phyloP scores from a whole-genome alignment of 2,113 vertebrate genomes.

The Cyprinus carpio region DNA sequence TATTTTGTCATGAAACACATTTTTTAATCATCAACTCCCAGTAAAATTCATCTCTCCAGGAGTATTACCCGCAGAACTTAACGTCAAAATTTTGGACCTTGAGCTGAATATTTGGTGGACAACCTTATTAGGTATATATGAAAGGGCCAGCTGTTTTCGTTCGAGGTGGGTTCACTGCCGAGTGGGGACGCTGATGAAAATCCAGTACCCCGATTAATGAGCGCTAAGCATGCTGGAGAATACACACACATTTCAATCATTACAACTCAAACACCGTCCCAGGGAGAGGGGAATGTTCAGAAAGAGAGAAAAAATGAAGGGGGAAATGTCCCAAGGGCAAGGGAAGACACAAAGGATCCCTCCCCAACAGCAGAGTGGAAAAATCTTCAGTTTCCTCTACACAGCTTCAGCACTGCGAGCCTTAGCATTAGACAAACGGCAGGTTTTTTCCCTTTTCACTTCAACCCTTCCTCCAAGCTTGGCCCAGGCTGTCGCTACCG shows the following conservation, averaged over 20 bases:
- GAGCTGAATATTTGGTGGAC: constrained; percentile 40
- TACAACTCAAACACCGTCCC: constrained; percentile 34
- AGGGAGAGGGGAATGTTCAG: constrained; percentile 8
- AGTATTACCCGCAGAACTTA: constrained; percentile 48
- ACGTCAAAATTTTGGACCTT: constrained; percentile 40
- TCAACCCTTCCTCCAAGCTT: constrained; percentile 51
- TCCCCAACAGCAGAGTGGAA: not conserved
- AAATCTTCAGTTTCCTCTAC: constrained; percentile 10
- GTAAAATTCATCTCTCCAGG: constrained; percentile 3
- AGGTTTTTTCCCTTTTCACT: too few species aligned
- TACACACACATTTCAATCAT: constrained; percentile 55
- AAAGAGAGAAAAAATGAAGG: not conserved
- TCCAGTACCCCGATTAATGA: constrained; percentile 48
- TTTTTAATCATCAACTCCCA: constrained; percentile 26
- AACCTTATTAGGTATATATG: constrained; percentile 45
- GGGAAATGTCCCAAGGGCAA: not conserved
- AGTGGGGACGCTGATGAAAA: constrained; percentile 58
- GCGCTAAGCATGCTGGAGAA: constrained; percentile 54
- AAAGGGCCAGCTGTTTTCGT: constrained; percentile 51
- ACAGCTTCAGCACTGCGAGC: not conserved
- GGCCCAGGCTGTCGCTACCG: constrained; percentile 54
- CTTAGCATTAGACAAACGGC: constrained; percentile 42
- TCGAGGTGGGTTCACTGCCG: constrained; percentile 44
- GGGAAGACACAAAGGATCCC: not conserved
- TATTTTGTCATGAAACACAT: not conserved